Evolutionary conservation across 2,113 vertebrate genomes (phyloP).

Genomic region (Ursus arctos): DNA sequence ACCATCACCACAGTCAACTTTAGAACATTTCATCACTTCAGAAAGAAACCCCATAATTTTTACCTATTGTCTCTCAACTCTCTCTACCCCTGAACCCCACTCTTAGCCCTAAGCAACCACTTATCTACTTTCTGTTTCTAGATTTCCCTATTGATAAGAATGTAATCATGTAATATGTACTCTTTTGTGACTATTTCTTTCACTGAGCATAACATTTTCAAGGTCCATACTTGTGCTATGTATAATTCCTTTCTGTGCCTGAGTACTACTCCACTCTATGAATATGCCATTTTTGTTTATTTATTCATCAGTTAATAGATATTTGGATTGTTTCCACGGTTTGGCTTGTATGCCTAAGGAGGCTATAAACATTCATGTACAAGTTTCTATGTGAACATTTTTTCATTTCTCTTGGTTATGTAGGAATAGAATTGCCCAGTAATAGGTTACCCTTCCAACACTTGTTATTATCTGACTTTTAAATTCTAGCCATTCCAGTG

Average conservation of each 20-base stretch:
- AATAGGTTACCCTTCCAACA: background rate
- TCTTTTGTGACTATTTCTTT: background rate
- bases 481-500: background rate
- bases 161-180: background rate
- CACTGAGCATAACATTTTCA: background rate
- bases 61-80: background rate
- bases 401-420: background rate
- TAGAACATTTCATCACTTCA: background rate
- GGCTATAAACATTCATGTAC: background rate
- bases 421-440: background rate
- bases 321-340: background rate
- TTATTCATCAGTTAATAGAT: background rate
- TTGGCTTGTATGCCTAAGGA: background rate
- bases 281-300: background rate
- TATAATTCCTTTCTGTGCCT: background rate
- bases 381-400: background rate
- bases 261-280: background rate
- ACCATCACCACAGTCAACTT: background rate
- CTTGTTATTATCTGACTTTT: background rate
- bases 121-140: background rate
- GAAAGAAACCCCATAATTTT: background rate
- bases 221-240: background rate
- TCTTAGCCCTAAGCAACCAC: background rate
- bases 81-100: background rate
- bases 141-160: background rate